These are phyloP conservation scores for Orientallactaga bullata DNA, from an alignment of 2,113 vertebrate species.

Conservation along the genomic window DNA sequence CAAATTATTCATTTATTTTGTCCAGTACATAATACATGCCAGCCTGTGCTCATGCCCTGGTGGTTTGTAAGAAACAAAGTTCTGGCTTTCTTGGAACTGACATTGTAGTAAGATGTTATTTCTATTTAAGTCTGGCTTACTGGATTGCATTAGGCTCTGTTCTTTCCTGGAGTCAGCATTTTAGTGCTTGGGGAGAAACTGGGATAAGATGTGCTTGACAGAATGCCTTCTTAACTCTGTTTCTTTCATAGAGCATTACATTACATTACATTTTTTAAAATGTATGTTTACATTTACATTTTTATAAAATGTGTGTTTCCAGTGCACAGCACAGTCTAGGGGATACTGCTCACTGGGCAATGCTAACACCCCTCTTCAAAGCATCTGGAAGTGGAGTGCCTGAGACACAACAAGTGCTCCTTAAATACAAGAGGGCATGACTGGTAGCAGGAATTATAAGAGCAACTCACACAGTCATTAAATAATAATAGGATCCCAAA, in stretches of 20 bases:
- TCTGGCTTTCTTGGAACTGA: constrained; percentile 7
- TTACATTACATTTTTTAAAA: background rate
- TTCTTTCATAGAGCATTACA: background rate
- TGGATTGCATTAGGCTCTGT: background rate
- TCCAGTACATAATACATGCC: background rate
- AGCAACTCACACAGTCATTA: background rate
- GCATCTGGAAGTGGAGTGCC: background rate
- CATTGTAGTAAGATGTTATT: background rate
- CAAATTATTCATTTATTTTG: background rate
- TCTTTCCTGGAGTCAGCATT: background rate
- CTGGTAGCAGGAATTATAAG: background rate
- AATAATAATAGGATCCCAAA: background rate
- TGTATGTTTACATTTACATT: background rate
- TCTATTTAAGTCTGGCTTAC: background rate
- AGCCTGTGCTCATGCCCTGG: background rate
- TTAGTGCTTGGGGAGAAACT: accelerated
- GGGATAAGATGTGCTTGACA: background rate
- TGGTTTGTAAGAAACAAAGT: background rate
- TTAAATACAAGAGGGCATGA: background rate
- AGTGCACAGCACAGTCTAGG: background rate
- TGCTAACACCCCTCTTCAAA: background rate
- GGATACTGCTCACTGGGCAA: background rate
- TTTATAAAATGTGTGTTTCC: background rate
- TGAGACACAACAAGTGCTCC: background rate
- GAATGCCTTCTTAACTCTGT: background rate